A percentile compares a stretch with the other conserved stretches of the same genome.
Evolutionary conservation across 2,113 vertebrate species (phyloP).

Genomic region (Datnioides undecimradiatus): DNA sequence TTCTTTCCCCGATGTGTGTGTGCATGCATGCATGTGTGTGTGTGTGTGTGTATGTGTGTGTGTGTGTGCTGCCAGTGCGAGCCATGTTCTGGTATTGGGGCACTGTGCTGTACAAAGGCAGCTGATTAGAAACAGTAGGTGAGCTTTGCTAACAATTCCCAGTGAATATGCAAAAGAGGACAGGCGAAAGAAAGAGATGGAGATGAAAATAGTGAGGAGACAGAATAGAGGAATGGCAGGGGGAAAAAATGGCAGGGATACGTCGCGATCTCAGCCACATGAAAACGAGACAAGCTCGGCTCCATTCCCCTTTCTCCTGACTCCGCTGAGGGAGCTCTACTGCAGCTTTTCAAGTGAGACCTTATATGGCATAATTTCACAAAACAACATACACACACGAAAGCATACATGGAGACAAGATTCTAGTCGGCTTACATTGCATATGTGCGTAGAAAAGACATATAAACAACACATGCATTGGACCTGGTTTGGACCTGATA

Average conservation of each 20-base stretch:
- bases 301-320: neutral
- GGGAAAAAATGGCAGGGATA: neutral
- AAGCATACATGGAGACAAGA: slow-evolving; percentile 11
- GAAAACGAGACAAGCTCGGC: slow-evolving; percentile 23
- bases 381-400: slow-evolving; percentile 29
- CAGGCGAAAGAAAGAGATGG: slow-evolving; percentile 14
- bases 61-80: slow-evolving; percentile 58
- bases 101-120: slow-evolving; percentile 79
- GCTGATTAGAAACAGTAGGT: slow-evolving; percentile 87
- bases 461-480: neutral
- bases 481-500: slow-evolving; percentile 54
- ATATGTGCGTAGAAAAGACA: neutral
- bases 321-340: neutral
- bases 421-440: neutral
- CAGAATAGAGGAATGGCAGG: slow-evolving; percentile 33
- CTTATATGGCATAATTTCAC: slow-evolving; percentile 38
- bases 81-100: slow-evolving; percentile 52
- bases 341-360: slow-evolving; percentile 24
- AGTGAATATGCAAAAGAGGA: slow-evolving; percentile 77
- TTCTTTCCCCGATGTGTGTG: slow-evolving; percentile 10
- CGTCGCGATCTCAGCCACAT: slow-evolving; percentile 13
- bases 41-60: slow-evolving; percentile 45
- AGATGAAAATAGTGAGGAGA: slow-evolving; percentile 31
- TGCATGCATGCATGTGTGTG: slow-evolving; percentile 43
- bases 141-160: slow-evolving; percentile 76